phyloP scores from a whole-genome alignment of 1,140 invertebrate genomes.

The Helicoverpa armigera region DNA sequence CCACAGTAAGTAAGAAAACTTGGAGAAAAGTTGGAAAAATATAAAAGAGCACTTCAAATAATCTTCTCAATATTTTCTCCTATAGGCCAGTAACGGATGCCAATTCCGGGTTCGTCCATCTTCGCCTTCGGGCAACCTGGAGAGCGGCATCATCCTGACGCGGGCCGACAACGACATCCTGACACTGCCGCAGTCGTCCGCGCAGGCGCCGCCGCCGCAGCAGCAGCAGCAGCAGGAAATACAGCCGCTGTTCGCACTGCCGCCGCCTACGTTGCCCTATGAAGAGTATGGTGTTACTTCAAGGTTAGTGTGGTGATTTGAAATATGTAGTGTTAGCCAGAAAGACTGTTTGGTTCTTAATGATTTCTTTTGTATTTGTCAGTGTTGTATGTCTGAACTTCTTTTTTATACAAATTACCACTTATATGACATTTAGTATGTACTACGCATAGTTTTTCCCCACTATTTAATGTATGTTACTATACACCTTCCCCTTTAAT shows the following conservation, averaged over 20 bases:
- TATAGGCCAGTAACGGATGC: conserved; percentile 56
- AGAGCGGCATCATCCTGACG: conserved; percentile 32
- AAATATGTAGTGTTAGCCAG: too few relatives aligned
- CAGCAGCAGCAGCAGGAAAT: conserved; percentile 56
- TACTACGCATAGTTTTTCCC: too few relatives aligned
- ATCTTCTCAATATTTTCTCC: background rate
- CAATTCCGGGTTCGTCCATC: conserved; percentile 68
- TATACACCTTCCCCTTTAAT: too few relatives aligned
- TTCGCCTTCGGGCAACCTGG: conserved; percentile 58
- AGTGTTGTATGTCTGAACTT: too few relatives aligned
- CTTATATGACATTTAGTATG: too few relatives aligned
- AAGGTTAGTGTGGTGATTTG: too few relatives aligned
- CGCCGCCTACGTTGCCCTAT: conserved; percentile 66
- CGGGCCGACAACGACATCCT: conserved; percentile 44
- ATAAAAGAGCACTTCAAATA: background rate
- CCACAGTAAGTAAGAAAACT: too few relatives aligned
- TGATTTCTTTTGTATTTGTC: too few relatives aligned
- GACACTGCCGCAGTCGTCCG: conserved; percentile 15
- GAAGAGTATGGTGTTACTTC: conserved; percentile 62
- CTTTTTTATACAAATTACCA: too few relatives aligned
- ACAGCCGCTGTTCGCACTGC: conserved; percentile 72
- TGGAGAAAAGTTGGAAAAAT: too few relatives aligned
- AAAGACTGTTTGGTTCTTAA: too few relatives aligned
- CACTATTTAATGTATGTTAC: too few relatives aligned
- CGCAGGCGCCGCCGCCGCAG: conserved; percentile 35